Percentiles rank a stretch among this genome's conserved stretches.
Conservation (phyloP, 2,113 vertebrate species). For the Atherinomorus stipes region DNA sequence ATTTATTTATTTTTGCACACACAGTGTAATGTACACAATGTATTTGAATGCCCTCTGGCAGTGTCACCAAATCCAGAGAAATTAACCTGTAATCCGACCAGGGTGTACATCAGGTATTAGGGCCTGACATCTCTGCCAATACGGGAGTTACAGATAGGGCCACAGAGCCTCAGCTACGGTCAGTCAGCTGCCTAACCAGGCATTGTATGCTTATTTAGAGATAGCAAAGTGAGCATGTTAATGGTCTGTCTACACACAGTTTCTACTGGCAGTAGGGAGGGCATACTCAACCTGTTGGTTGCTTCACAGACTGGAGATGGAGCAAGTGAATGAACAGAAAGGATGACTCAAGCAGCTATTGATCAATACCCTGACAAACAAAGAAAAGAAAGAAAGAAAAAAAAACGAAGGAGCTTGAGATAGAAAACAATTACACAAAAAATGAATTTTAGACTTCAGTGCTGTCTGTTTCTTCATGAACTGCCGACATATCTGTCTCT, state of each 20-base stretch:
- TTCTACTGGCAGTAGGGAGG: conserved; percentile 47
- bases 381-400: conserved; percentile 4
- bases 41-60: neutral
- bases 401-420: conserved; percentile 30
- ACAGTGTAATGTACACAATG: neutral
- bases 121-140: conserved; percentile 13
- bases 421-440: conserved; percentile 53
- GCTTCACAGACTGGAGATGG: conserved; percentile 24
- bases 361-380: conserved; percentile 58
- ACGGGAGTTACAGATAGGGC: conserved; percentile 23
- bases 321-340: conserved; percentile 29
- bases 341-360: conserved; percentile 47
- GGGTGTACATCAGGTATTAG: conserved; percentile 17
- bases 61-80: conserved; percentile 7
- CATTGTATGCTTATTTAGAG: conserved; percentile 64
- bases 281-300: conserved; percentile 1
- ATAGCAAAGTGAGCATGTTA: conserved; percentile 64
- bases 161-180: conserved; percentile 65
- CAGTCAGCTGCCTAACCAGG: conserved; percentile 76
- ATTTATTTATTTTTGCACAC: too few relatives aligned
- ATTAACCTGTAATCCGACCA: neutral
- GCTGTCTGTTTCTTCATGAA: conserved; percentile 44
- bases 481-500: conserved; percentile 30
- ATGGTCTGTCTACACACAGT: conserved; percentile 69
- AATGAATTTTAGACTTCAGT: conserved; percentile 43